Evolutionary conservation across 2,888 invertebrate genomes (phyloP).

Genomic region (Baronia brevicornis): DNA sequence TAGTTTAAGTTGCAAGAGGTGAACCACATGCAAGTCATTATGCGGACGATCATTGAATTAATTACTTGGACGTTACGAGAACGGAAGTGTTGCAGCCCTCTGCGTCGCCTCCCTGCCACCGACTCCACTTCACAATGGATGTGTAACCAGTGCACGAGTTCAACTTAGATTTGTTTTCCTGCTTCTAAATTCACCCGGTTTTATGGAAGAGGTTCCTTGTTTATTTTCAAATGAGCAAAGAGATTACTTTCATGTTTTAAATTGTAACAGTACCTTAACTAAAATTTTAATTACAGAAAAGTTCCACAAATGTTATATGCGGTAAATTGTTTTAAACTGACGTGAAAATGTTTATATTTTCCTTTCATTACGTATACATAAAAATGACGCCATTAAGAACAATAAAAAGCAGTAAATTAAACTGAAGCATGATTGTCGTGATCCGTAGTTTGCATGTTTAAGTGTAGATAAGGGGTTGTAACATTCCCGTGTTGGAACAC

Average conservation of each 20-base stretch:
- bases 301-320: too few species aligned
- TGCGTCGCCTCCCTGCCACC: constrained; percentile 23
- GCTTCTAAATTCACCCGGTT: constrained; percentile 5
- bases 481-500: constrained; percentile 41
- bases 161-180: constrained; percentile 10
- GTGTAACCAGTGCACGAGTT: constrained; percentile 13
- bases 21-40: constrained; percentile 69
- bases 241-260: constrained; percentile 1
- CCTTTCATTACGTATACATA: too few species aligned
- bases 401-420: constrained; percentile 11
- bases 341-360: not conserved
- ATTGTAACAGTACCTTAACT: not conserved
- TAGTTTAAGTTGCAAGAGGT: constrained; percentile 51
- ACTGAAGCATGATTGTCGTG: constrained; percentile 47
- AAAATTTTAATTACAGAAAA: constrained; percentile 5
- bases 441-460: constrained; percentile 58
- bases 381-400: not conserved
- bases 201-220: not conserved
- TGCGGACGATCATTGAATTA: constrained; percentile 72
- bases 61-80: constrained; percentile 51
- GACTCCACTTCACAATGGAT: constrained; percentile 25
- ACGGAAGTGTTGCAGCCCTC: constrained; percentile 41
- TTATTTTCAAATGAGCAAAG: constrained; percentile 4
- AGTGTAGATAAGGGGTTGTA: constrained; percentile 55
- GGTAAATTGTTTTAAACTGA: not conserved